Evolutionary conservation across 2,797 vertebrate genomes (phyloP).

Genomic region (Cossypha caffra): DNA sequence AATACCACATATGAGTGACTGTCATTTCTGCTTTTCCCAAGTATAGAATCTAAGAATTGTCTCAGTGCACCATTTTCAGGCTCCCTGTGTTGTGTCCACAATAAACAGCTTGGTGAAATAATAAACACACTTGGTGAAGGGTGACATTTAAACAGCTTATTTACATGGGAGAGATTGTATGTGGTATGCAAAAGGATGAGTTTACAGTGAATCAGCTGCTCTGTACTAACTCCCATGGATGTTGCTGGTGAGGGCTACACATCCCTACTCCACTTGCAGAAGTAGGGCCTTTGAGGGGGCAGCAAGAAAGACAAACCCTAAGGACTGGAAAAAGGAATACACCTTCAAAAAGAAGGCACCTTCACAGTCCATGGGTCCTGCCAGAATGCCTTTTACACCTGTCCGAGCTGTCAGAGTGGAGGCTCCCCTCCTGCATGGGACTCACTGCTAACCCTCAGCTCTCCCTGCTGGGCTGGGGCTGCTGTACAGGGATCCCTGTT

Average conservation of each 20-base stretch:
- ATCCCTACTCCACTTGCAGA: neutral
- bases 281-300: neutral
- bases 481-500: accelerated
- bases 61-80: neutral
- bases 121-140: no score
- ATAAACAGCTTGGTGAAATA: neutral
- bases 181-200: neutral
- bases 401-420: neutral
- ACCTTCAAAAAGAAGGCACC: neutral
- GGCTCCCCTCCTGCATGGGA: neutral
- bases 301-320: neutral
- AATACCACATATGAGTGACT: neutral
- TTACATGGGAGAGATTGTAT: neutral
- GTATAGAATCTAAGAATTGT: neutral
- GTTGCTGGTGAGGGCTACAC: neutral
- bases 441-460: neutral
- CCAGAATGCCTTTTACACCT: neutral
- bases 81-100: neutral
- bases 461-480: accelerated
- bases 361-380: neutral
- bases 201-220: neutral
- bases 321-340: neutral
- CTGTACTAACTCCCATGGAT: neutral
- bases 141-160: neutral
- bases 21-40: neutral